Conservation (phyloP, 1,140 invertebrate species). For the Pinna nobilis region DNA sequence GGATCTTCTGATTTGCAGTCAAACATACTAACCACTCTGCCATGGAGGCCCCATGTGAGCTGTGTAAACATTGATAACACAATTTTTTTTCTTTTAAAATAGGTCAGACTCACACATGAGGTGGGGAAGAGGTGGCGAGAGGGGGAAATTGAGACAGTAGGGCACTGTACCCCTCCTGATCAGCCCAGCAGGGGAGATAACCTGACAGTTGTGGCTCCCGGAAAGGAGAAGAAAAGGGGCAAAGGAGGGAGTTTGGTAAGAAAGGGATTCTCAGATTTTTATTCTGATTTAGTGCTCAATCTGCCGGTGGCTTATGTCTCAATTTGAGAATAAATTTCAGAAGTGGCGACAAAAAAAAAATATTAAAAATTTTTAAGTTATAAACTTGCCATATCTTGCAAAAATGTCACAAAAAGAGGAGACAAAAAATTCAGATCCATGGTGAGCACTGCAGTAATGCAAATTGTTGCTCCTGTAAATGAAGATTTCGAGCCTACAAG, state of each 20-base stretch:
- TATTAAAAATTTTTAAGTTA: background rate
- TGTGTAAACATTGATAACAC: background rate
- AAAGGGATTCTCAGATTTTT: too few relatives aligned
- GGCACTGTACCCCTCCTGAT: conserved; percentile 42
- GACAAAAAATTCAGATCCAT: too few relatives aligned
- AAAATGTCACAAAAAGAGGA: too few relatives aligned
- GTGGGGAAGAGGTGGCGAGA: conserved; percentile 45
- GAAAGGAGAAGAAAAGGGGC: conserved; percentile 49
- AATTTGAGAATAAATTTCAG: too few relatives aligned
- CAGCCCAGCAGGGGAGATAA: conserved; percentile 43
- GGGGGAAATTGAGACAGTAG: conserved; percentile 33
- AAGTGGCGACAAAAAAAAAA: too few relatives aligned
- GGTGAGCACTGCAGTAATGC: too few relatives aligned
- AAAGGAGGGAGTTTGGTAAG: conserved; percentile 49
- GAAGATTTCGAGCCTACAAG: too few relatives aligned
- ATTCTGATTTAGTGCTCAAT: background rate
- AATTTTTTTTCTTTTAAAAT: background rate
- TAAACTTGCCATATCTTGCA: too few relatives aligned
- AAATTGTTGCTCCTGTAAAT: too few relatives aligned
- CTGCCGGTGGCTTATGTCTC: too few relatives aligned
- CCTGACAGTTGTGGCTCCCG: conserved; percentile 46
- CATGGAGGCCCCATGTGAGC: too few relatives aligned
- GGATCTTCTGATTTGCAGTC: background rate
- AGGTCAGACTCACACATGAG: conserved; percentile 39
- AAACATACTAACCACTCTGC: too few relatives aligned